Evolutionary conservation across 2,888 invertebrate species (phyloP), one percentile per base, ranked within the genome.

Genomic region (Chalcis sispes): DNA sequence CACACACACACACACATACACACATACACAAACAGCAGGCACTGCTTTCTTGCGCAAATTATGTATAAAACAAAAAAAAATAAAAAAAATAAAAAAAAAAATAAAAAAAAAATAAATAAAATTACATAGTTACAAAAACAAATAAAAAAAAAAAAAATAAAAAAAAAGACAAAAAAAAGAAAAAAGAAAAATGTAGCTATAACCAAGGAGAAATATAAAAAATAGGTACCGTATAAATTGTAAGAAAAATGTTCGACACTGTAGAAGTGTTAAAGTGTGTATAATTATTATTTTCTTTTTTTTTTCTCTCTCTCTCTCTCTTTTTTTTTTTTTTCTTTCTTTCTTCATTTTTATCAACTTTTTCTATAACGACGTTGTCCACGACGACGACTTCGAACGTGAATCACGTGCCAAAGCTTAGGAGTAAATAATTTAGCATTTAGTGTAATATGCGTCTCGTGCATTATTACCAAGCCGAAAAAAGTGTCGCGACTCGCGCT

Each of bases 381-480:
- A n/a, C n/a, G n/a, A 36, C 81, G 4, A 75, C 72, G 83, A 85
- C 83, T 86, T 84, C 84, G 80, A 81, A 79, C 82, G 88, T 88
- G 88, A 87, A 88, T 88, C 82, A 87, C 84, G 88, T 88, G 88
- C 88, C 88, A 88, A 88, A 83, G 78, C 82, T 85, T 83, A 85
- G 77, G 61, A 77, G 23, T 73, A 61, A 71, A 59, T 32, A n/a
- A 70, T 59, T 70, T 73, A 70, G 66, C 20, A 18, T 58, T 61
- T 73, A 73, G 46, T 7, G 32, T 50, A 58, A 70, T 56, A 7
- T 42, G 40, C 29, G 54, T 29, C n/a, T 62, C 58, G 52, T 15
- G 15, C 27, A 15, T n/a, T 1, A 59, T 58, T 50, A 32, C 36
- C 59, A 42, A 70, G 48, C 20, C 23, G 50, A 74, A 56, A 13